Evolutionary conservation across 1,140 invertebrate species (phyloP).

Genomic region (Parasteatoda tepidariorum): DNA sequence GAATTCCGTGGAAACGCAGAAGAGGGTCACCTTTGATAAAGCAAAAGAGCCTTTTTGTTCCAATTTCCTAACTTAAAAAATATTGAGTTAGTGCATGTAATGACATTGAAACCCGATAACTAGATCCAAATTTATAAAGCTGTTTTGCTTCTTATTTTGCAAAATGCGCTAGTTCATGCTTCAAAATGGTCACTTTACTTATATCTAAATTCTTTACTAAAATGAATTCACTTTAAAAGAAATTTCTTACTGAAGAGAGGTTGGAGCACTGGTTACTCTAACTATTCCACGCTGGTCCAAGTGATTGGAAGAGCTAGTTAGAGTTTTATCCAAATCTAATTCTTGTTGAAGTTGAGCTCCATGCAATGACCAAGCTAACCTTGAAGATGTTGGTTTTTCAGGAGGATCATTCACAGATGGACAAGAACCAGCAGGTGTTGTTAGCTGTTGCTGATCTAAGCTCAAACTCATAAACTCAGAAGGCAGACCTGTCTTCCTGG

Average conservation of each 20-base stretch:
- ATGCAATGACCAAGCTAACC: conserved; percentile 50
- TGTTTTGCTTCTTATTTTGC: too few relatives aligned
- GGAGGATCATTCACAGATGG: conserved; percentile 30
- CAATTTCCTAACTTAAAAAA: too few relatives aligned
- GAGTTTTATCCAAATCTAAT: conserved; percentile 37
- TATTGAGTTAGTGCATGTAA: too few relatives aligned
- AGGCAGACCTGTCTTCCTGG: conserved; percentile 28
- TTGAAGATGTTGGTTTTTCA: conserved; percentile 31
- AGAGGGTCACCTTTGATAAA: too few relatives aligned
- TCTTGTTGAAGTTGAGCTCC: conserved; percentile 43
- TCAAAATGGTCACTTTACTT: too few relatives aligned
- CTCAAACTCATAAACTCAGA: conserved; percentile 5
- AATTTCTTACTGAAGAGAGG: conserved; percentile 48
- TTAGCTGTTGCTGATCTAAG: not conserved
- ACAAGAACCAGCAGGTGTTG: conserved; percentile 46
- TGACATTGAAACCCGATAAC: too few relatives aligned
- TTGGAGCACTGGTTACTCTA: conserved; percentile 63
- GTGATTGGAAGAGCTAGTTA: conserved; percentile 11
- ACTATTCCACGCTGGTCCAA: conserved; percentile 41
- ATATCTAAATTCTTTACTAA: too few relatives aligned
- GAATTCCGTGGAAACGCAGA: too few relatives aligned
- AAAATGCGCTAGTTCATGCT: too few relatives aligned
- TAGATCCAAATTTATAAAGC: too few relatives aligned
- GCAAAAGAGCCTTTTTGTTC: too few relatives aligned
- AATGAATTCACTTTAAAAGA: not conserved